Evolutionary conservation across 1,140 invertebrate genomes (phyloP).

Genomic region (Meloidogyne floridensis): DNA sequence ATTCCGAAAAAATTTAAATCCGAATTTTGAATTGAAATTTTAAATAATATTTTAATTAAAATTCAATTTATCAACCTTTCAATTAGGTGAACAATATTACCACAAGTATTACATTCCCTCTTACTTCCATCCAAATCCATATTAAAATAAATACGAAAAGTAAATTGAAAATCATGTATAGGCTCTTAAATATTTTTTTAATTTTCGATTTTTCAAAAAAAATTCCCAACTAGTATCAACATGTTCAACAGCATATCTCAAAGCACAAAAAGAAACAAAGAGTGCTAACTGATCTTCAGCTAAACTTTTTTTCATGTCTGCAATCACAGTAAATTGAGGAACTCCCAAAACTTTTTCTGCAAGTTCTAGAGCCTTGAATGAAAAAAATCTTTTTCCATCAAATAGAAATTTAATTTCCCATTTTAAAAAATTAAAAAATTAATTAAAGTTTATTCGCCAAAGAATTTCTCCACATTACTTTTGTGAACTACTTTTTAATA

Average conservation of each 20-base stretch:
- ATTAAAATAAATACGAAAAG: constrained; percentile 32
- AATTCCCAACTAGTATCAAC: constrained; percentile 26
- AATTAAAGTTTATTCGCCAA: too few relatives aligned
- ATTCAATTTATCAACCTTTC: constrained; percentile 20
- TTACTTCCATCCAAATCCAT: constrained; percentile 24
- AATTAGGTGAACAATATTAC: constrained; percentile 22
- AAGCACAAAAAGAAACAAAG: constrained; percentile 22
- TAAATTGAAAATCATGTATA: constrained; percentile 25
- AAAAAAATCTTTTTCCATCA: background rate
- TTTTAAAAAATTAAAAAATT: too few relatives aligned
- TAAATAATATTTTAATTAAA: too few relatives aligned
- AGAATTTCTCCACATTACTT: too few relatives aligned
- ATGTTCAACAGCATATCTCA: constrained; percentile 15
- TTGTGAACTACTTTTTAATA: too few relatives aligned
- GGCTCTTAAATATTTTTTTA: constrained; percentile 14
- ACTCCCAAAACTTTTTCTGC: constrained; percentile 19
- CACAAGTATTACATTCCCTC: constrained; percentile 11
- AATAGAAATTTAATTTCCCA: background rate
- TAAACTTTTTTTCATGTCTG: constrained; percentile 19
- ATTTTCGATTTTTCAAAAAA: background rate
- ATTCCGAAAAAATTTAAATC: too few relatives aligned
- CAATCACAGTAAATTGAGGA: constrained; percentile 26
- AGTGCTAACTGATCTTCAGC: constrained; percentile 24
- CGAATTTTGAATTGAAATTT: too few relatives aligned
- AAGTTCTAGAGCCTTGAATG: constrained; percentile 14